These are phyloP conservation scores for Spizella passerina DNA, from an alignment of 2,797 vertebrate genomes.

Conservation along the genomic window DNA sequence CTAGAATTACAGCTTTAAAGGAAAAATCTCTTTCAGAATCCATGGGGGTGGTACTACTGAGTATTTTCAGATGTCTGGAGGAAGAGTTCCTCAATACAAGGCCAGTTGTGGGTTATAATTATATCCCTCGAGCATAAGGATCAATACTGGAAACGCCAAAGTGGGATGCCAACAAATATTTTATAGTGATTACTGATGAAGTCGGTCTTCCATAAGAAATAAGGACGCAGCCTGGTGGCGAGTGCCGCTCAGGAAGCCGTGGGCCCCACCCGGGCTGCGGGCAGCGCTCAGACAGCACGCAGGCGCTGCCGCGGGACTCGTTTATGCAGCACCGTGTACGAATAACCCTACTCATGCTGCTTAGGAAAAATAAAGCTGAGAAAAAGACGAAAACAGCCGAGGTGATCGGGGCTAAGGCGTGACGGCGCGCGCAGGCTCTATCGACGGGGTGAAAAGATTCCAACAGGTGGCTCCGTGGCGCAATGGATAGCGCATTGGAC, in stretches of 20 bases:
- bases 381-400: accelerated
- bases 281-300: background rate
- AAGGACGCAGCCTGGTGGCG: accelerated
- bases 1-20: background rate
- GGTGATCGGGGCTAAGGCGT: accelerated
- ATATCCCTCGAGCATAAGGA: background rate
- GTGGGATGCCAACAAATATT: background rate
- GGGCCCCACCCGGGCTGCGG: too few species aligned
- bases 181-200: too few species aligned
- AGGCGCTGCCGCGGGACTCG: background rate
- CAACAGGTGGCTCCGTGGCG: slow-evolving; percentile 99
- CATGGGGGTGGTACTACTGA: background rate
- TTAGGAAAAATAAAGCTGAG: accelerated
- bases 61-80: accelerated
- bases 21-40: background rate
- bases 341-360: accelerated
- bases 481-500: slow-evolving; percentile 99
- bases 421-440: slow-evolving; percentile 13
- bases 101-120: background rate
- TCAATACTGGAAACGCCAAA: background rate
- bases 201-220: accelerated
- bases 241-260: accelerated
- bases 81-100: background rate
- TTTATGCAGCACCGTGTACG: accelerated
- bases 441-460: background rate